Base-by-base conservation (phyloP, 2,113 vertebrate species). In the Columba janthina region DNA sequence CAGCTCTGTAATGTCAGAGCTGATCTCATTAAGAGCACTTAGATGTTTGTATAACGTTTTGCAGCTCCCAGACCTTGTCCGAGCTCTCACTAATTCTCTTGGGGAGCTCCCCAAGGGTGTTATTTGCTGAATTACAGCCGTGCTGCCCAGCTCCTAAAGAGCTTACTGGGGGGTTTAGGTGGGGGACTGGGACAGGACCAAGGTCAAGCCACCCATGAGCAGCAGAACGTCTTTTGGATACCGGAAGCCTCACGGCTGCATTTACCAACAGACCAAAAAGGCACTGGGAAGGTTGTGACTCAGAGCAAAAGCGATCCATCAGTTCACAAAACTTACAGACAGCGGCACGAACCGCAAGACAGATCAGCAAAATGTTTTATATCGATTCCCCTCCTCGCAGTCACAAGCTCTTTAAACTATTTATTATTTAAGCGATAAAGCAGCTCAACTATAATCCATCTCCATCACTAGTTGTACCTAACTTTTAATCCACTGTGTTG, bases 151-250 rank as follows among this genome's bases (percentile, higher is more conserved):
- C 13, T 54, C 25, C 71, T 73, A 31, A 71, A 53, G 94, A 84
- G 78, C 74, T 93, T 81, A 77, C 29, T 10, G 51, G 32, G 12
- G 22, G 21, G 20, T 46, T 46, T 46, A 46, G 11, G 54, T 5
- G 16, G 31, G 38, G 36, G 38, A 29, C 62, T 1, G 44, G 58
- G 64, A 62, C 69, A 34, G 20, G 29, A 5, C 64, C 82, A 88
- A 94, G 82, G 89, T 48, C 89, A 19, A 53, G 34, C 12, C 1
- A 2, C 24, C 66, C 3, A 0, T 4, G 26, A 80, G 46, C 28
- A 2, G 57, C 29, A 5, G 24, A 3, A 0, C 2, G 1, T 6
- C 25, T 46, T 81, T 36, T 25, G 11, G 42, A 17, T 1, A 3
- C 31, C 4, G 0, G 15, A 20, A 31, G 58, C 4, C 32, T 53